Conservation (phyloP, 2,888 invertebrate genomes). For the Lydus trimaculatus region DNA sequence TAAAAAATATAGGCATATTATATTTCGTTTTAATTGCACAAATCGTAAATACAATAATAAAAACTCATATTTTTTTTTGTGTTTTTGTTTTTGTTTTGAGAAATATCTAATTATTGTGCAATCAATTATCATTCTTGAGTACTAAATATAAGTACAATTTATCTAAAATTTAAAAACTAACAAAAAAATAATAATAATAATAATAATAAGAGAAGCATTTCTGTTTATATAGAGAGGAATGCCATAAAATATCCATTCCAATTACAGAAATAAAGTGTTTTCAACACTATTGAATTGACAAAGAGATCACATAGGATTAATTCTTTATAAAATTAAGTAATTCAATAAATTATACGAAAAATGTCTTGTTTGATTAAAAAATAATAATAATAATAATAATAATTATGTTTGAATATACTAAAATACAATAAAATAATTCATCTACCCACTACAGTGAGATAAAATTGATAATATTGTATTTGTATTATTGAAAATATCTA, state of each 20-base stretch:
- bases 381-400: constrained; percentile 19
- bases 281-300: constrained; percentile 22
- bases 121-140: not conserved
- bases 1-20: constrained; percentile 17
- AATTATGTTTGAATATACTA: constrained; percentile 8
- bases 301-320: constrained; percentile 31
- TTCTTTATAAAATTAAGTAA: constrained; percentile 19
- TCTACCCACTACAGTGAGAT: constrained; percentile 19
- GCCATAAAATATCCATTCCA: not conserved
- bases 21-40: not conserved
- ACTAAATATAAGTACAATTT: constrained; percentile 5
- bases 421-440: constrained; percentile 2
- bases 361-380: constrained; percentile 2
- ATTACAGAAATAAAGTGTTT: constrained; percentile 1
- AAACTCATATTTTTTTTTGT: no score
- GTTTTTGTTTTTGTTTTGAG: not conserved
- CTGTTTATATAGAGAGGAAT: not conserved
- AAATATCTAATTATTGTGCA: constrained; percentile 10
- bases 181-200: no score
- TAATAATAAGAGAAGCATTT: not conserved
- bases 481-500: constrained; percentile 17
- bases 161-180: not conserved
- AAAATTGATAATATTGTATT: constrained; percentile 23
- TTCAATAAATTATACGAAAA: constrained; percentile 24
- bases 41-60: not conserved